These are phyloP conservation scores for Gila robusta DNA, from an alignment of 2,797 vertebrate species.

Conservation along the genomic window DNA sequence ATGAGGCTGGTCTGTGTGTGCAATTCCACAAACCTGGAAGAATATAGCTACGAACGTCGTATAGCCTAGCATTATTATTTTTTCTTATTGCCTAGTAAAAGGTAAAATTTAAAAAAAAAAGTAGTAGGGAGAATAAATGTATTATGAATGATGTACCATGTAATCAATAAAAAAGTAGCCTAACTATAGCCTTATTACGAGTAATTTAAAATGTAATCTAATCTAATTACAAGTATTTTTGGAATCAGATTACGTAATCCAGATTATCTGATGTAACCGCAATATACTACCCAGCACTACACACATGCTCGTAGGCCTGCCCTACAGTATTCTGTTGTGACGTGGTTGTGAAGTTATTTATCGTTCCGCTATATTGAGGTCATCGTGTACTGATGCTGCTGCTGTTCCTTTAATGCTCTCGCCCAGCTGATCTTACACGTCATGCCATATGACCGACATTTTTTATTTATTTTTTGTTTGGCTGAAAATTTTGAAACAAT, in stretches of 20 bases:
- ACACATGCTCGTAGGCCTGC: neutral
- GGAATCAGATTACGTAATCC: neutral
- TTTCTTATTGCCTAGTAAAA: no score
- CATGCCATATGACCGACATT: conserved; percentile 7
- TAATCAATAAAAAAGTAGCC: neutral
- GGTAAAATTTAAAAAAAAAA: neutral
- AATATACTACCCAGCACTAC: neutral
- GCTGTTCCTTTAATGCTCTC: conserved; percentile 30
- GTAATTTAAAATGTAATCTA: neutral
- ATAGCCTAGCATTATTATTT: no score
- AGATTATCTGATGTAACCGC: neutral
- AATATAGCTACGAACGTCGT: neutral
- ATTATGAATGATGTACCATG: neutral
- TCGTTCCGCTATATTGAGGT: neutral
- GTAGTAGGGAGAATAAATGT: neutral
- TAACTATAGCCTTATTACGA: no score
- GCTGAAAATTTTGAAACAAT: neutral
- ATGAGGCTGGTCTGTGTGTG: neutral
- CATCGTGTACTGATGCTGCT: neutral
- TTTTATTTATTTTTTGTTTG: neutral
- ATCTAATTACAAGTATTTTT: neutral
- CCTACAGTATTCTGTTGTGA: neutral
- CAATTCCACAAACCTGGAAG: neutral
- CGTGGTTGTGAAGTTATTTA: neutral
- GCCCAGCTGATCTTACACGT: conserved; percentile 8